These are phyloP conservation scores for Anthopleura sola DNA, from an alignment of 64 coral and sea anemone genomes.

Conservation along the genomic window DNA sequence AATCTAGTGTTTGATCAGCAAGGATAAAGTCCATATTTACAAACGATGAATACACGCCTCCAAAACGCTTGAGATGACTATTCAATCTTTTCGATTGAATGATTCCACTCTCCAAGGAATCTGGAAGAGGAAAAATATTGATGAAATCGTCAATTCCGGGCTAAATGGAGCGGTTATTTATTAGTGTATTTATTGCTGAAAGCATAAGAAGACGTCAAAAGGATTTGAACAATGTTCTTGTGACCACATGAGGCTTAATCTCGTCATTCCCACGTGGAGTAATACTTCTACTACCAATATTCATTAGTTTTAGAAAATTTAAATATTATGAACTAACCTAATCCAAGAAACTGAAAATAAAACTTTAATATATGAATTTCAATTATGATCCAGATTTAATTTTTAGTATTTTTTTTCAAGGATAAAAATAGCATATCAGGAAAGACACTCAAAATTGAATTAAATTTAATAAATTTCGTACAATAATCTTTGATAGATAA, in stretches of 20 bases:
- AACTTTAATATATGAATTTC: not conserved
- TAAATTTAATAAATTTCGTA: no score
- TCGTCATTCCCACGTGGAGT: constrained; percentile 2
- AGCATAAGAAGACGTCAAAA: not conserved
- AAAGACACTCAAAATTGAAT: no score
- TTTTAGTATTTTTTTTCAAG: not conserved
- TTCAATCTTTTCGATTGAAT: not conserved
- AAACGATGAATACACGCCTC: constrained; percentile 20
- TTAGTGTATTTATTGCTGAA: not conserved
- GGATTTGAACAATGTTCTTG: not conserved
- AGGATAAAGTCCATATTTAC: constrained; percentile 31
- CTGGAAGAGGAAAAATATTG: not conserved
- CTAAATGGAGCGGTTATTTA: not conserved
- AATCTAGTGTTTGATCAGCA: not conserved
- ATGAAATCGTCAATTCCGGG: constrained; percentile 1
- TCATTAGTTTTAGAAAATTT: not conserved
- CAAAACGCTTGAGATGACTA: not conserved
- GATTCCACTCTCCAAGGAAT: not conserved
- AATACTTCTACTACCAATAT: not conserved
- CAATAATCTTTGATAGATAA: no score
- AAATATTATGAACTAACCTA: not conserved
- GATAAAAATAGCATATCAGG: not conserved
- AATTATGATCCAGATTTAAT: not conserved
- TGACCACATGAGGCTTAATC: not conserved
- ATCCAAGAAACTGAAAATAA: not conserved